Evolutionary conservation across 2,113 vertebrate species (phyloP).

Genomic region (Meles meles): DNA sequence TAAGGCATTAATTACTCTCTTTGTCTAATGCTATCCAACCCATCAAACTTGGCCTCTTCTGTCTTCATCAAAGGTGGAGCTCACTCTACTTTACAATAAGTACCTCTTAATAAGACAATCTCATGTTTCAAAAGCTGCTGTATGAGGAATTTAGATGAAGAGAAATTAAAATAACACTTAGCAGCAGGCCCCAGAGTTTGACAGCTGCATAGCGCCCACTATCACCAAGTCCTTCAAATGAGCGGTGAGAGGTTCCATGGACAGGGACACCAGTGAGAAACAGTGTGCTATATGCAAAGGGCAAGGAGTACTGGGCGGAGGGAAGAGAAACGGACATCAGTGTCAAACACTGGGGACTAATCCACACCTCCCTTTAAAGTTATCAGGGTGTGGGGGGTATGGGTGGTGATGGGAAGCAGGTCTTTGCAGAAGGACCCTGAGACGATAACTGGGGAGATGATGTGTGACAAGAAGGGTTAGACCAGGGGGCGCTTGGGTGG

Average conservation of each 20-base stretch:
- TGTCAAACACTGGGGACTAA: background rate
- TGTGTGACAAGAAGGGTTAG: background rate
- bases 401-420: background rate
- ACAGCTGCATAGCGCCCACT: conserved; percentile 58
- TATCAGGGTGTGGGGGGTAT: too few species aligned
- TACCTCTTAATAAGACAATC: conserved; percentile 72
- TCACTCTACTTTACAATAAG: conserved; percentile 57
- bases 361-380: background rate
- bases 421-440: background rate
- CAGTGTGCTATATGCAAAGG: background rate
- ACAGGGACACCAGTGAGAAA: background rate
- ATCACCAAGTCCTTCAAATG: conserved; percentile 26
- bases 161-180: conserved; percentile 70
- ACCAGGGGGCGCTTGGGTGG: too few species aligned
- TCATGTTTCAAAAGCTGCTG: conserved; percentile 58
- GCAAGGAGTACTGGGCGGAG: background rate
- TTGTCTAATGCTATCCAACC: conserved; percentile 70
- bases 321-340: background rate
- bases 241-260: background rate
- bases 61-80: conserved; percentile 69
- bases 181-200: conserved; percentile 50
- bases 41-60: conserved; percentile 68
- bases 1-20: conserved; percentile 79
- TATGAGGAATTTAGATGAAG: conserved; percentile 65
- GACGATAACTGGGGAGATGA: background rate